Evolutionary conservation across 2,797 vertebrate genomes (phyloP).

Genomic region (Synaphobranchus kaupii): DNA sequence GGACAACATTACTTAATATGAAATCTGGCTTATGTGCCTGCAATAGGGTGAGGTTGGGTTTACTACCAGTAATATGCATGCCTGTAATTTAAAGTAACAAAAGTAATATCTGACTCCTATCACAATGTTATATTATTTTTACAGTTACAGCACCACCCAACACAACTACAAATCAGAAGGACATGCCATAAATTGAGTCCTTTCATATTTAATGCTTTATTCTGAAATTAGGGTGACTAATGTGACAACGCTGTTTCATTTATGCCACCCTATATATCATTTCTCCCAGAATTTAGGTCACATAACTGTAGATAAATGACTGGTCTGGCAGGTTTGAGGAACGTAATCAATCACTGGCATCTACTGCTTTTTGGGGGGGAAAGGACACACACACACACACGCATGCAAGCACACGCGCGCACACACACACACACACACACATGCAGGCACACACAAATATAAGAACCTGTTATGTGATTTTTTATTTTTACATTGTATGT

Average conservation of each 20-base stretch:
- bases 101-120: background rate
- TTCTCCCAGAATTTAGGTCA: conserved; percentile 29
- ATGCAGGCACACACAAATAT: too few species aligned
- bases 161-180: background rate
- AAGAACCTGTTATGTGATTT: background rate
- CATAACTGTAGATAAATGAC: conserved; percentile 30
- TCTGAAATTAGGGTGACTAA: conserved; percentile 26
- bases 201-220: conserved; percentile 30
- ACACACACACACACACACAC: background rate
- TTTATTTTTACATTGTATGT: conserved; percentile 7
- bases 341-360: conserved; percentile 33
- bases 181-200: conserved; percentile 33
- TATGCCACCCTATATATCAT: conserved; percentile 30
- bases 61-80: background rate
- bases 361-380: background rate
- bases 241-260: conserved; percentile 36
- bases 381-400: background rate
- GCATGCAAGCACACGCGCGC: background rate
- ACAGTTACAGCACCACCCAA: background rate
- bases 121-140: background rate
- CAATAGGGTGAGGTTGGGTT: background rate
- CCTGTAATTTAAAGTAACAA: background rate
- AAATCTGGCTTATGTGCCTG: background rate
- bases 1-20: background rate
- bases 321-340: conserved; percentile 1